Evolutionary conservation across 1,140 invertebrate genomes (phyloP).

Genomic region (Tigriopus japonicus): DNA sequence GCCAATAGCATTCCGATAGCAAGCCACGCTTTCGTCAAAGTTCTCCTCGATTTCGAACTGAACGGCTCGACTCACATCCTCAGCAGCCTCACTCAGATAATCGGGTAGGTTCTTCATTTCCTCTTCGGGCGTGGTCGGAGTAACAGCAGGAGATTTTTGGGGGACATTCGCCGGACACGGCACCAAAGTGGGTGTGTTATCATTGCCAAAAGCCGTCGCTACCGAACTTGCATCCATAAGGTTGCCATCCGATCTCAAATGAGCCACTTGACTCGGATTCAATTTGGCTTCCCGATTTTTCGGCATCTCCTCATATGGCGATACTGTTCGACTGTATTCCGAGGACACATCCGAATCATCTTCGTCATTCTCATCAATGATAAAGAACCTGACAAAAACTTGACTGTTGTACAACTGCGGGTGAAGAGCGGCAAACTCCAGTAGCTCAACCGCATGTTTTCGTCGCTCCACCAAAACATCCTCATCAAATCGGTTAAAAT

Average conservation of each 20-base stretch:
- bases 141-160: too few relatives aligned
- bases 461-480: neutral
- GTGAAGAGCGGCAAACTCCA: neutral
- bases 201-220: too few relatives aligned
- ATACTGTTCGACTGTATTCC: too few relatives aligned
- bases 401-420: neutral
- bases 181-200: too few relatives aligned
- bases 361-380: neutral
- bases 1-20: neutral
- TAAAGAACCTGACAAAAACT: neutral
- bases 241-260: too few relatives aligned
- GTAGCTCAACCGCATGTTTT: neutral
- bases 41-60: neutral
- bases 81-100: neutral
- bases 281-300: too few relatives aligned
- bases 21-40: neutral
- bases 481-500: neutral
- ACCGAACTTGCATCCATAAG: too few relatives aligned
- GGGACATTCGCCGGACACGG: too few relatives aligned
- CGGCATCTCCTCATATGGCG: too few relatives aligned
- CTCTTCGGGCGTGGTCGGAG: neutral
- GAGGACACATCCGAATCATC: too few relatives aligned
- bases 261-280: too few relatives aligned
- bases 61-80: neutral
- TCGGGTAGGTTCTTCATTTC: neutral